A percentile compares a stretch with the other conserved stretches of the same genome.
phyloP scores from a whole-genome alignment of 2,797 vertebrate genomes.

The Micromesistius poutassou region DNA sequence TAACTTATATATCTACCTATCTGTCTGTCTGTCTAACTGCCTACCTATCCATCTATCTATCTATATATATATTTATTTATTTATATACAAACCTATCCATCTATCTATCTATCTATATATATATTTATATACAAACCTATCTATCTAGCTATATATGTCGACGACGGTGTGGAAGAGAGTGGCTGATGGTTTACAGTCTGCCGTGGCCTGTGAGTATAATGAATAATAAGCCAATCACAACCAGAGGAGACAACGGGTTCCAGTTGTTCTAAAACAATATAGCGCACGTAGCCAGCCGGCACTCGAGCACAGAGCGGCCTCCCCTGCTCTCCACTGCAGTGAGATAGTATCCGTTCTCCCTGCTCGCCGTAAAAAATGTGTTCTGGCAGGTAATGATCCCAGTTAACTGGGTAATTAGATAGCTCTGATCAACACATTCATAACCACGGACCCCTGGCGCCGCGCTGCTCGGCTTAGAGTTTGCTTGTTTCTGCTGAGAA shows the following conservation, averaged over 20 bases:
- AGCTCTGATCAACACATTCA: constrained; percentile 24
- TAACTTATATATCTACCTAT: not conserved
- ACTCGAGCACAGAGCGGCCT: not conserved
- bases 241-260: not conserved
- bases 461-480: not conserved
- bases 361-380: constrained; percentile 14
- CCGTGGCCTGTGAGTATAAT: not conserved
- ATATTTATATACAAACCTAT: not conserved
- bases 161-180: not conserved
- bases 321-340: not conserved
- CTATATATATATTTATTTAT: no score
- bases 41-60: not conserved
- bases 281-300: not conserved
- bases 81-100: not conserved
- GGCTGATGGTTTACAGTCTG: not conserved
- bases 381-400: constrained; percentile 24
- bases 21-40: not conserved
- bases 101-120: not conserved
- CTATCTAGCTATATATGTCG: not conserved
- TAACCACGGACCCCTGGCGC: not conserved
- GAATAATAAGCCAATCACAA: not conserved
- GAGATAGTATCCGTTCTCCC: constrained; percentile 5
- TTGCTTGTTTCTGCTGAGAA: not conserved
- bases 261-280: not conserved
- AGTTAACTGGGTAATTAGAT: constrained; percentile 25